These are phyloP conservation scores for Lepidochrysops patricia DNA, from an alignment of 2,888 invertebrate genomes.

Conservation along the genomic window DNA sequence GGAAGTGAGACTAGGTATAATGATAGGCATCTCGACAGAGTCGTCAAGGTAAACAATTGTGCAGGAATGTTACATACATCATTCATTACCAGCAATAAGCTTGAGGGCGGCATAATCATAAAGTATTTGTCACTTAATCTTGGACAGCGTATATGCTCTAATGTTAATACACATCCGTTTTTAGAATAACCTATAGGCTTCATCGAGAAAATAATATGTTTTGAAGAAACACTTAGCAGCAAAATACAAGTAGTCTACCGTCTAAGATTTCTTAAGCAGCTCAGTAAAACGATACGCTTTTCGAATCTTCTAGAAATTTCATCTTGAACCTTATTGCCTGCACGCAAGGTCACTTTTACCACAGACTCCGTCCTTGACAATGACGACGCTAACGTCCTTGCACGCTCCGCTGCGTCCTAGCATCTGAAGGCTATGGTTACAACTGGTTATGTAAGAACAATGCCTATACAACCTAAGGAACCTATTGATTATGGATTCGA, in stretches of 20 bases:
- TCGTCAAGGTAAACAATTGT: constrained; percentile 7
- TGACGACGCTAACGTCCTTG: constrained; percentile 62
- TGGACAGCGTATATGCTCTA: too few species aligned
- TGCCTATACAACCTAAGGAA: constrained; percentile 1
- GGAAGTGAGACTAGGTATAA: neutral
- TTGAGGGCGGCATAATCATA: neutral
- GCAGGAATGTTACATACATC: neutral
- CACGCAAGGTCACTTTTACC: neutral
- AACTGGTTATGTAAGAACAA: constrained; percentile 10
- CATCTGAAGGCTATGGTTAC: constrained; percentile 53
- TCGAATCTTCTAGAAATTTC: neutral
- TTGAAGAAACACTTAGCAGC: too few species aligned
- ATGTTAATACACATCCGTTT: too few species aligned
- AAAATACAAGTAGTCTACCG: too few species aligned
- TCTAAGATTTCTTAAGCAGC: neutral
- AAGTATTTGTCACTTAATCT: neutral
- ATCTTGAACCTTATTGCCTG: neutral
- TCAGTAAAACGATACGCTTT: neutral
- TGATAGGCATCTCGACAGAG: neutral
- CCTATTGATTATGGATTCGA: constrained; percentile 1
- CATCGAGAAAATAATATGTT: too few species aligned
- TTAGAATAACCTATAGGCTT: too few species aligned
- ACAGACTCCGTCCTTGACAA: constrained; percentile 32
- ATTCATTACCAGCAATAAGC: neutral
- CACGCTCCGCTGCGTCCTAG: constrained; percentile 59